Evolutionary conservation across 2,797 vertebrate species (phyloP).

Genomic region (Tenualosa thibaudeaui): DNA sequence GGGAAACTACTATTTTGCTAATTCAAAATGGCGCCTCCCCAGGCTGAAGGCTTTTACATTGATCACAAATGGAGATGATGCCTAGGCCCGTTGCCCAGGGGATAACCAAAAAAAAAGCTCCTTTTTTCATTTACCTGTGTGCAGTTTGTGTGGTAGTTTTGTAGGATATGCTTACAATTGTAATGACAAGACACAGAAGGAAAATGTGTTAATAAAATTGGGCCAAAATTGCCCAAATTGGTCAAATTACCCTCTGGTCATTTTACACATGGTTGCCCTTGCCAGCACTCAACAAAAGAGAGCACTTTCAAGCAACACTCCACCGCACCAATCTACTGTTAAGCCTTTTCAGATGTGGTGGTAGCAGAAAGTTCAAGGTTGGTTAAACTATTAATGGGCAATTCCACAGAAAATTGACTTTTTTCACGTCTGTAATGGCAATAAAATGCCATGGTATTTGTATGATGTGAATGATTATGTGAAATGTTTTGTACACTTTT

Average conservation of each 20-base stretch:
- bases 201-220: slow-evolving; percentile 14
- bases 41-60: slow-evolving; percentile 59
- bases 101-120: background rate
- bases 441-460: too few species aligned
- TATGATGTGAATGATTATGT: too few species aligned
- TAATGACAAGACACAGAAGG: slow-evolving; percentile 1
- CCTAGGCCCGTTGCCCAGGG: slow-evolving; percentile 11
- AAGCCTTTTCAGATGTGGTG: background rate
- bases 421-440: too few species aligned
- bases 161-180: background rate
- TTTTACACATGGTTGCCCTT: background rate
- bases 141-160: background rate
- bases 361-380: background rate
- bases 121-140: background rate
- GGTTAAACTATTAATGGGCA: background rate
- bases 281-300: background rate
- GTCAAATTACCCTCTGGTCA: slow-evolving; percentile 7
- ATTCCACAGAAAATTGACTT: too few species aligned
- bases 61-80: slow-evolving; percentile 50
- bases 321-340: background rate
- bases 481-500: too few species aligned
- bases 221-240: background rate
- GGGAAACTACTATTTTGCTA: slow-evolving; percentile 52
- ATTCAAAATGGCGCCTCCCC: slow-evolving; percentile 67
- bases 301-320: slow-evolving; percentile 2